Conservation (phyloP, 1,140 invertebrate species). For the Antheraea pernyi region DNA sequence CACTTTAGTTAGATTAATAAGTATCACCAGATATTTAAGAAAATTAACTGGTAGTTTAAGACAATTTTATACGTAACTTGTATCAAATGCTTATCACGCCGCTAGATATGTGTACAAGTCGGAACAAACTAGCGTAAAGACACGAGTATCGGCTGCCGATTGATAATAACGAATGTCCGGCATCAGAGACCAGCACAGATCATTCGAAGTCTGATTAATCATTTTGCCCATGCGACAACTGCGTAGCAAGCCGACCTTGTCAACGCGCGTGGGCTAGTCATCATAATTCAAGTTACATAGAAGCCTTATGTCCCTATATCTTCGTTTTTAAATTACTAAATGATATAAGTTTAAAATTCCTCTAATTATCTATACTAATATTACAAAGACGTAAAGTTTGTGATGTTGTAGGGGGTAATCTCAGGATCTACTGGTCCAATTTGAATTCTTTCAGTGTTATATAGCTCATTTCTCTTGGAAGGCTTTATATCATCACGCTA, state of each 20-base stretch:
- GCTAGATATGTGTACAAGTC: neutral
- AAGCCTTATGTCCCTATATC: constrained; percentile 7
- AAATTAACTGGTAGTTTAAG: neutral
- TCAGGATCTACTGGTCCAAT: no score
- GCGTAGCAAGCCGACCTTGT: constrained; percentile 68
- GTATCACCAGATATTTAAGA: no score
- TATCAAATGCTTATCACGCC: neutral
- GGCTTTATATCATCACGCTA: no score
- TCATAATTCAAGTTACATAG: constrained; percentile 59
- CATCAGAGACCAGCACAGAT: constrained; percentile 47
- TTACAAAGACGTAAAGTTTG: no score
- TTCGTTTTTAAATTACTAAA: neutral
- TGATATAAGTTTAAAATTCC: neutral
- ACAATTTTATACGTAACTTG: neutral
- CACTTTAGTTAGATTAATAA: neutral
- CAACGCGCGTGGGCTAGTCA: constrained; percentile 58
- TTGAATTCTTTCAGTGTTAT: no score
- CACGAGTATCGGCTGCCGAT: constrained; percentile 32
- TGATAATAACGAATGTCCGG: constrained; percentile 56
- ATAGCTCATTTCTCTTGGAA: no score
- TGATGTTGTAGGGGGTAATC: no score
- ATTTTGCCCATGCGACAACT: constrained; percentile 57
- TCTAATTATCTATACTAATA: neutral
- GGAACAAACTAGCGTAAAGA: neutral
- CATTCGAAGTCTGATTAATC: constrained; percentile 57